Base-by-base conservation (phyloP, 30 jellyfish, hydroid and myxozoan genomes). In the Chrysaora quinquecirrha region DNA sequence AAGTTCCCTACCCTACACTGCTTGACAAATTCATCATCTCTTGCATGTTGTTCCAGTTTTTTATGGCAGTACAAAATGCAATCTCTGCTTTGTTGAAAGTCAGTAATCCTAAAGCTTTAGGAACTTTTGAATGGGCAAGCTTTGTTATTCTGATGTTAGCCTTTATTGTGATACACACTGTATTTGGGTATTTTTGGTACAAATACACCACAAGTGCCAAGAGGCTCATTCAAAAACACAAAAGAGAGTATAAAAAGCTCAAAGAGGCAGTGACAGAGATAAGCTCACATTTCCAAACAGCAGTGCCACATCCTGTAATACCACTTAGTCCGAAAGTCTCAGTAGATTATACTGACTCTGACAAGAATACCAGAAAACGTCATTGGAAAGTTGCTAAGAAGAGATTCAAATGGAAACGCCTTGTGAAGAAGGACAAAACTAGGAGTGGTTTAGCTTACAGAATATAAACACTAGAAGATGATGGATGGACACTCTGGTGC, bases 61-160 rank as follows among this genome's bases (percentile, higher is more conserved):
- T 90, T 25, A 95, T 90, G 72, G 90, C 97, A 6, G 87, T 90
- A 30, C 87, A 73, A 75, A 90, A 90, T 77, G 97, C 96, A 4
- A 76, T 78, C 33, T 89, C 91, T 35, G 96, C 92, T 10, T 11
- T 82, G 34, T 21, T 82, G 6, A 78, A 82, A 46, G 48, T 70
- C 14, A 66, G 31, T 27, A 66, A 68, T 48, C 92, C 92, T 7
- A 70, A 33, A 21, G 19, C 7, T 1, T 47, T 82, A 20, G 38
- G 23, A n/a, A 68, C 52, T 71, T 82, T 69, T 52, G 92, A 82
- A 56, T 48, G 85, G 92, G 24, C 58, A 34, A 82, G 92, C 43
- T 71, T 82, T 70, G 76, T 46, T 19, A 73, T 28, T n/a, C 69
- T 82, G 46, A 16, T 34, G 24, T 58, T 70, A 14, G 74, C 52